Evolutionary conservation across 2,888 invertebrate genomes (phyloP).

Genomic region (Salpingus planirostris): DNA sequence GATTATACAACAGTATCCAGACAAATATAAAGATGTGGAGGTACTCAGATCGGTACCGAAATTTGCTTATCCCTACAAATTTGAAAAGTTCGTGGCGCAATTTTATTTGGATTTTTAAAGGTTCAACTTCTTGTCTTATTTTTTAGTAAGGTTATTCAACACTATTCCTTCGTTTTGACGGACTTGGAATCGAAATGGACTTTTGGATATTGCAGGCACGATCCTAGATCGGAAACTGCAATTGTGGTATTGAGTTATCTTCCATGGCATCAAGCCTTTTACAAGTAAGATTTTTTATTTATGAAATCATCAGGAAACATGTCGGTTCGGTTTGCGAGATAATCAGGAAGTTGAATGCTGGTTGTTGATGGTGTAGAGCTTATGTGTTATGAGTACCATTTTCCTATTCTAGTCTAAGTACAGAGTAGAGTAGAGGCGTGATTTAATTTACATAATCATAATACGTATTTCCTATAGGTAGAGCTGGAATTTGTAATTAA

Average conservation of each 20-base stretch:
- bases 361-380: too few relatives aligned
- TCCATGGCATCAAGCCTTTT: constrained; percentile 96
- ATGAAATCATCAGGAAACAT: too few relatives aligned
- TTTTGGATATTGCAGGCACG: constrained; percentile 94
- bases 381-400: too few relatives aligned
- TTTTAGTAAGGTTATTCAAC: constrained; percentile 72
- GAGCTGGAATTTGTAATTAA: too few relatives aligned
- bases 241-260: constrained; percentile 78
- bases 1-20: constrained; percentile 79
- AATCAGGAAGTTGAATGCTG: constrained; percentile 11
- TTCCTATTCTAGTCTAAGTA: too few relatives aligned
- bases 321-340: constrained; percentile 5
- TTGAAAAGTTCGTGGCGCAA: constrained; percentile 57
- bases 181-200: constrained; percentile 93
- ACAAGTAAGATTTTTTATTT: constrained; percentile 57
- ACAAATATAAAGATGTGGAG: constrained; percentile 72
- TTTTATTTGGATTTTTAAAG: not conserved
- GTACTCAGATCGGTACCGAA: constrained; percentile 80
- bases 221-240: constrained; percentile 80
- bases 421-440: too few relatives aligned
- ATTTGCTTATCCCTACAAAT: constrained; percentile 82
- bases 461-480: too few relatives aligned
- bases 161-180: constrained; percentile 95
- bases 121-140: not conserved
- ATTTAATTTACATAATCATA: too few relatives aligned